Conservation (phyloP, 2,888 invertebrate genomes). For the Amblyjoppa fuscipennis region DNA sequence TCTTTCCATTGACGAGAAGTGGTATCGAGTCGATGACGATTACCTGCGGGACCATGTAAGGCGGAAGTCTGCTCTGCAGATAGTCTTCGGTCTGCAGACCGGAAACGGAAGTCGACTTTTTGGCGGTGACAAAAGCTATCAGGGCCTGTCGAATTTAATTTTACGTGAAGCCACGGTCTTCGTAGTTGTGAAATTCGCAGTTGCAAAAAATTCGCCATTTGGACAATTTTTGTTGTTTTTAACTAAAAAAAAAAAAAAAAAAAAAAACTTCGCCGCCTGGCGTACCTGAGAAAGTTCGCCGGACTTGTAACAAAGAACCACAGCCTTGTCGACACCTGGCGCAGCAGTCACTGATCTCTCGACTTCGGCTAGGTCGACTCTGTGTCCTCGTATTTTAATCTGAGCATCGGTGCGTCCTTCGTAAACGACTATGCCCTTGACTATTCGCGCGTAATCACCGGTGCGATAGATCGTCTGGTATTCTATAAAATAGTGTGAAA, state of each 20-base stretch:
- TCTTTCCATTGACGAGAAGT: slow-evolving; percentile 94
- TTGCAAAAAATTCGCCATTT: slow-evolving; percentile 7
- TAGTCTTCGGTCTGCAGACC: slow-evolving; percentile 89
- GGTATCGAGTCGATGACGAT: slow-evolving; percentile 92
- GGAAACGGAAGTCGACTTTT: slow-evolving; percentile 83
- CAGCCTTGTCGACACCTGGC: slow-evolving; percentile 90
- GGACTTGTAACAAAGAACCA: slow-evolving; percentile 92
- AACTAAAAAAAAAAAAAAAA: too few species aligned
- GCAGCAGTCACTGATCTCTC: slow-evolving; percentile 90
- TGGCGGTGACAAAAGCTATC: slow-evolving; percentile 88
- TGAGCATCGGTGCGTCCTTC: slow-evolving; percentile 95
- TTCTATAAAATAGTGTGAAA: slow-evolving; percentile 84
- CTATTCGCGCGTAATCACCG: slow-evolving; percentile 92
- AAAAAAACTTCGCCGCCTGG: background rate
- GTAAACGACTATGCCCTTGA: slow-evolving; percentile 89
- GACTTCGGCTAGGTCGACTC: slow-evolving; percentile 94
- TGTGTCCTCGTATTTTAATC: slow-evolving; percentile 94
- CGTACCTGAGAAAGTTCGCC: slow-evolving; percentile 87
- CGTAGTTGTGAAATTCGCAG: background rate
- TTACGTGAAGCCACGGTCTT: background rate
- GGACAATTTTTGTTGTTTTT: background rate
- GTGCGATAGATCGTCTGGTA: slow-evolving; percentile 92
- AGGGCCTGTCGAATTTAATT: slow-evolving; percentile 88
- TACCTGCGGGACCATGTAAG: slow-evolving; percentile 93
- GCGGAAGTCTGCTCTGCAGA: slow-evolving; percentile 89